Percentiles rank a stretch among this genome's conserved stretches.
phyloP scores from a whole-genome alignment of 2,797 vertebrate genomes.

The Crenuchus spilurus region DNA sequence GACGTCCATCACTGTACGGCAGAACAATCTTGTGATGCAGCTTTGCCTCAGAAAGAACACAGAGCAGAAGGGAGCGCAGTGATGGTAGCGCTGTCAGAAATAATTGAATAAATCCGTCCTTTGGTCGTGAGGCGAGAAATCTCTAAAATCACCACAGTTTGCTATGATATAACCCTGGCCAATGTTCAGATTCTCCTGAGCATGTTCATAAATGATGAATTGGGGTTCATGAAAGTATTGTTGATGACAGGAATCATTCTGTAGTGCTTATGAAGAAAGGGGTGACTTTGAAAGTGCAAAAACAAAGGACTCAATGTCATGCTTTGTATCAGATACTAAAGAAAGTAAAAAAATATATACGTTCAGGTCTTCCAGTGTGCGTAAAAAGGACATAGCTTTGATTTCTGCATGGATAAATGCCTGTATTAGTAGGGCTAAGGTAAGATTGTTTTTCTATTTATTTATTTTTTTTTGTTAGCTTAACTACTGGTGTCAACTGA shows the following conservation, averaged over 20 bases:
- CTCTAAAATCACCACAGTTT: background rate
- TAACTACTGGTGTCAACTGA: no score
- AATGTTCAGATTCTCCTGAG: constrained; percentile 10
- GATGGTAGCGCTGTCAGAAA: constrained; percentile 19
- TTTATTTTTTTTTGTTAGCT: no score
- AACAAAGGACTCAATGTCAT: background rate
- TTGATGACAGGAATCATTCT: background rate
- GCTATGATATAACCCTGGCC: background rate
- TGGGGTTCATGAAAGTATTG: background rate
- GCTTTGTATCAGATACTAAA: no score
- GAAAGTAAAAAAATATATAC: no score
- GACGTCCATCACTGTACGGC: background rate
- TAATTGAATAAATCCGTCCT: constrained; percentile 25
- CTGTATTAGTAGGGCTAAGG: no score
- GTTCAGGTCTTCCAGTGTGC: no score
- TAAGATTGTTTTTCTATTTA: no score
- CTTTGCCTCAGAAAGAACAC: background rate
- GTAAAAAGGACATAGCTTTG: no score
- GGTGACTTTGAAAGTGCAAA: background rate
- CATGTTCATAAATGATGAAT: constrained; percentile 19
- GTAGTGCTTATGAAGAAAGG: background rate
- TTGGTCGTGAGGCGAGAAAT: constrained; percentile 25
- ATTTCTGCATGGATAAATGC: no score
- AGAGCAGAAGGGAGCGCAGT: background rate
- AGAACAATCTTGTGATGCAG: background rate